phyloP scores from a whole-genome alignment of 2,888 invertebrate species.

The Sesia apiformis region DNA sequence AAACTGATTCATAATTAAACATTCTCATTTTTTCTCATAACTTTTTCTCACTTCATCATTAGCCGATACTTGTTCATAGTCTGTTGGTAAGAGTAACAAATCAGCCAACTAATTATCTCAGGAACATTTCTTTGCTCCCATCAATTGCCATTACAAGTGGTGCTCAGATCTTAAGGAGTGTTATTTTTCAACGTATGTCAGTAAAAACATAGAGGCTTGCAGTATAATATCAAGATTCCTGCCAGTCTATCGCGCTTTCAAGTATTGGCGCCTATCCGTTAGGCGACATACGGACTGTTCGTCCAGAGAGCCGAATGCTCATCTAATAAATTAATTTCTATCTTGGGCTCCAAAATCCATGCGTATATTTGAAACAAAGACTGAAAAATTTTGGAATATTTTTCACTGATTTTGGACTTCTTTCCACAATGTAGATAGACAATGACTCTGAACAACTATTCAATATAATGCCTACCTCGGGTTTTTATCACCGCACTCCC shows the following conservation, averaged over 20 bases:
- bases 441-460: no score
- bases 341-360: no score
- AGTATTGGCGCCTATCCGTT: conserved; percentile 30
- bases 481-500: no score
- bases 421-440: no score
- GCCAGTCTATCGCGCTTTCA: conserved; percentile 19
- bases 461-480: no score
- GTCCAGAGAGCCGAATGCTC: not conserved
- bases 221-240: conserved; percentile 36
- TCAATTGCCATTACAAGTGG: not conserved
- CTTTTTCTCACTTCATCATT: no score
- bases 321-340: no score
- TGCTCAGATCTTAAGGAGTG: not conserved
- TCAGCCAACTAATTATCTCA: not conserved
- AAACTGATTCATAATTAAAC: no score
- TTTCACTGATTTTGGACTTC: no score
- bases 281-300: conserved; percentile 14
- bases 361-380: no score
- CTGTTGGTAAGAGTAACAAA: not conserved
- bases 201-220: conserved; percentile 26
- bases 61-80: not conserved
- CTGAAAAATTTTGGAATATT: no score
- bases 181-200: not conserved
- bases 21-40: no score
- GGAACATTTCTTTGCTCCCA: not conserved